These are phyloP conservation scores for Platycheirus rosarum DNA, from an alignment of 2,888 invertebrate species.

Conservation along the genomic window DNA sequence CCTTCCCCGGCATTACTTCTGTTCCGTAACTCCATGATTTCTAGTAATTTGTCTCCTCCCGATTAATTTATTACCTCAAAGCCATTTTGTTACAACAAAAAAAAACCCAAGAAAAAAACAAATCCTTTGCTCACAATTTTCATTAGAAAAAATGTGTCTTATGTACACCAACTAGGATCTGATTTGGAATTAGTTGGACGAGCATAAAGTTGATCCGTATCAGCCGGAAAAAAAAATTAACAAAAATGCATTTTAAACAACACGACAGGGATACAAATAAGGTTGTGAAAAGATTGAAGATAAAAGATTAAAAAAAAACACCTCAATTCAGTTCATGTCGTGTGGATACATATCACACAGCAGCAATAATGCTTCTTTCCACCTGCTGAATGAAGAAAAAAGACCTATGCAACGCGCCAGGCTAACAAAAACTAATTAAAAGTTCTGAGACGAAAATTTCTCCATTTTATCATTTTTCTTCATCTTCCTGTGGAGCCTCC, in stretches of 20 bases:
- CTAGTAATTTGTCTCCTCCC: conserved; percentile 29
- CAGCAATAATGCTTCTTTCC: background rate
- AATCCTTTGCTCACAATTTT: conserved; percentile 18
- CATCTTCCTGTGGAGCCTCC: conserved; percentile 48
- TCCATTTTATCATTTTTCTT: conserved; percentile 74
- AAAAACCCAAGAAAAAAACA: background rate
- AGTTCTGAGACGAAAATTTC: conserved; percentile 82
- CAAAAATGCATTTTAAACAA: conserved; percentile 55
- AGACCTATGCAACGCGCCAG: conserved; percentile 68
- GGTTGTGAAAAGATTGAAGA: conserved; percentile 13
- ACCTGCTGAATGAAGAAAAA: conserved; percentile 47
- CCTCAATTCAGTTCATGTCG: conserved; percentile 46
- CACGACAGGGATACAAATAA: conserved; percentile 32
- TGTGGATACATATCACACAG: background rate
- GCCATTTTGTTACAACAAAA: background rate
- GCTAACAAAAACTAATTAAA: conserved; percentile 82
- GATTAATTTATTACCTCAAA: conserved; percentile 10
- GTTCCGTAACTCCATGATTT: conserved; percentile 20
- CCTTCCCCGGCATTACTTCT: background rate
- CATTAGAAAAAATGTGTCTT: conserved; percentile 46
- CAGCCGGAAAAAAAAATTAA: conserved; percentile 35
- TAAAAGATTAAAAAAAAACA: conserved; percentile 13
- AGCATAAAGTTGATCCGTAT: conserved; percentile 48
- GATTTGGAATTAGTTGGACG: conserved; percentile 27
- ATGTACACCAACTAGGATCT: conserved; percentile 21